These are phyloP conservation scores for Zaprionus lachaisei DNA, from an alignment of 1,140 invertebrate species.

Conservation along the genomic window DNA sequence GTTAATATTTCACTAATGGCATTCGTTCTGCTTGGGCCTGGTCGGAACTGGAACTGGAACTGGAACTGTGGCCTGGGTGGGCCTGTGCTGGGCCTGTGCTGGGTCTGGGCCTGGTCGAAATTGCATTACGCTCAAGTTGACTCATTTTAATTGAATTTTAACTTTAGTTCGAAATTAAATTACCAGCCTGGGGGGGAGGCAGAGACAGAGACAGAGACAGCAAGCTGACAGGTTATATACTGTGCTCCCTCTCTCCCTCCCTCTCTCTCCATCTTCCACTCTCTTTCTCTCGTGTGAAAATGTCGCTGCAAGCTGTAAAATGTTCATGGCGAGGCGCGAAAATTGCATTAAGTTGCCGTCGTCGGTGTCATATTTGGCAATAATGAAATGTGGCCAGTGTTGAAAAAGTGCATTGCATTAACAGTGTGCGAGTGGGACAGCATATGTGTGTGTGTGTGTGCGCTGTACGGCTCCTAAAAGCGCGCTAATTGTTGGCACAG, in stretches of 20 bases:
- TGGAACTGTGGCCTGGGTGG: neutral
- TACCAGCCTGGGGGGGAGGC: slow-evolving; percentile 60
- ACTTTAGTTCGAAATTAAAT: slow-evolving; percentile 83
- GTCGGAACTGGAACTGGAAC: neutral
- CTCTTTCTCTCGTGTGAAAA: slow-evolving; percentile 37
- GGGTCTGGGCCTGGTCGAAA: slow-evolving; percentile 37
- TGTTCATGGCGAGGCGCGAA: slow-evolving; percentile 56
- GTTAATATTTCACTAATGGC: slow-evolving; percentile 82
- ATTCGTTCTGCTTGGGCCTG: slow-evolving; percentile 59
- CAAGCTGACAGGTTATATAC: neutral
- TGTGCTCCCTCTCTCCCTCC: neutral
- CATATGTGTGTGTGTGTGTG: slow-evolving; percentile 7
- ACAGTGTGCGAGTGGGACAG: neutral
- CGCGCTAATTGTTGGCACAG: slow-evolving; percentile 39
- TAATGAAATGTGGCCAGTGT: slow-evolving; percentile 46
- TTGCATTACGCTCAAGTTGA: slow-evolving; percentile 83
- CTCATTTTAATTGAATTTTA: slow-evolving; percentile 84
- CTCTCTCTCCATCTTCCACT: neutral
- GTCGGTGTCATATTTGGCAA: slow-evolving; percentile 36
- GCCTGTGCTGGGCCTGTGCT: neutral
- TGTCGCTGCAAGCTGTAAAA: slow-evolving; percentile 56
- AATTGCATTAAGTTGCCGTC: slow-evolving; percentile 53
- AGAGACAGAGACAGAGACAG: slow-evolving; percentile 39
- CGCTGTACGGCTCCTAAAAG: slow-evolving; percentile 63
- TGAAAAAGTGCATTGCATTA: slow-evolving; percentile 23